A percentile compares a stretch with the other conserved stretches of the same genome.
These are phyloP conservation scores for Lepidurus couesii DNA, from an alignment of 1,140 invertebrate species.

Conservation along the genomic window DNA sequence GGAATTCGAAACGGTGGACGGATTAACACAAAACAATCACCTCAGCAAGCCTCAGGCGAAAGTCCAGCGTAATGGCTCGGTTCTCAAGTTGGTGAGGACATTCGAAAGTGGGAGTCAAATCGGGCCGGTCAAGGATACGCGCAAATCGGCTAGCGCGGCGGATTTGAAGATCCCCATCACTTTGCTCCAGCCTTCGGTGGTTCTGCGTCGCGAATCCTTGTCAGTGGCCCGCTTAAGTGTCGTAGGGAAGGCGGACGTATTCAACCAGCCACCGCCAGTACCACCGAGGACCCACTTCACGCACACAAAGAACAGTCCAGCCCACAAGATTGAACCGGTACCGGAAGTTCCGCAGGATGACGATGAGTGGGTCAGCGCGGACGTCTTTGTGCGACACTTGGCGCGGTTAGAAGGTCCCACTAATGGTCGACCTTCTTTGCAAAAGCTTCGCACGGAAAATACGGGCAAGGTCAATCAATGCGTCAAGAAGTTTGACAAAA, in stretches of 20 bases:
- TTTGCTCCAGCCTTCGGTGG: neutral
- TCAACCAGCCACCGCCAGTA: neutral
- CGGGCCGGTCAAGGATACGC: neutral
- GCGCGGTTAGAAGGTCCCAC: conserved; percentile 37
- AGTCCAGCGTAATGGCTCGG: conserved; percentile 21
- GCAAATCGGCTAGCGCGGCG: neutral
- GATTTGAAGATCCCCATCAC: neutral
- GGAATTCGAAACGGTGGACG: neutral
- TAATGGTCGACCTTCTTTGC: conserved; percentile 55
- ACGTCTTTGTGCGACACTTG: conserved; percentile 42
- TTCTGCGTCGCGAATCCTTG: neutral
- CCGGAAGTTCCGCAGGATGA: conserved; percentile 24
- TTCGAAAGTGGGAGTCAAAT: conserved; percentile 5
- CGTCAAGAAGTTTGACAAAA: conserved; percentile 57
- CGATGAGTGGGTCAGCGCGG: conserved; percentile 47
- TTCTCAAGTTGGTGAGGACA: conserved; percentile 24
- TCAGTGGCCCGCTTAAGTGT: neutral
- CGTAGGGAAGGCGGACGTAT: neutral
- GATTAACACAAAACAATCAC: neutral
- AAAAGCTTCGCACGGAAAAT: conserved; percentile 56
- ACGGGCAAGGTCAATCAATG: conserved; percentile 62
- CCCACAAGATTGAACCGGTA: conserved; percentile 7
- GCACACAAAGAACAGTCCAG: neutral
- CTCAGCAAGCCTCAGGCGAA: neutral
- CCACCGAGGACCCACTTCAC: neutral